Percentiles rank a stretch among this genome's conserved stretches.
Evolutionary conservation across 2,113 vertebrate genomes (phyloP).

Genomic region (Tachycineta bicolor): DNA sequence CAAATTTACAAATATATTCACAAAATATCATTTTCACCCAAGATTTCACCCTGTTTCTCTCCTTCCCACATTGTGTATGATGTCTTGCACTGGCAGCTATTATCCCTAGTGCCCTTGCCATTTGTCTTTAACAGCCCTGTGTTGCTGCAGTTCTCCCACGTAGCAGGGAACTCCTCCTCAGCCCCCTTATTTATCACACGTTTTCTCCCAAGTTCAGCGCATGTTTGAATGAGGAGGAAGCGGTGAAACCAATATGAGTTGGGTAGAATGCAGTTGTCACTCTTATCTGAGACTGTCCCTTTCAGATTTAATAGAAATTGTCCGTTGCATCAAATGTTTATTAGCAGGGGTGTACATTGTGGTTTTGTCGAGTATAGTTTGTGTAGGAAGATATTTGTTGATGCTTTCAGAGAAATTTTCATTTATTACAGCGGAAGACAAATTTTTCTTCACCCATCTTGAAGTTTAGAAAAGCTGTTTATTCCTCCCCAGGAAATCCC

Average conservation of each 20-base stretch:
- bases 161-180: conserved; percentile 24
- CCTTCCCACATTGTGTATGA: neutral
- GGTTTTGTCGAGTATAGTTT: neutral
- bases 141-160: neutral
- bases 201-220: neutral
- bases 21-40: neutral
- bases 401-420: neutral
- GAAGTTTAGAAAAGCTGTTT: neutral
- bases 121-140: neutral
- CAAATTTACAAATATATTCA: neutral
- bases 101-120: neutral
- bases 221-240: neutral
- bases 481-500: neutral
- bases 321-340: neutral
- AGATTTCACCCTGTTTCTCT: neutral
- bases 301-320: neutral
- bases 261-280: neutral
- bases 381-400: neutral
- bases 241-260: neutral
- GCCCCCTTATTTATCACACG: neutral
- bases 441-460: neutral
- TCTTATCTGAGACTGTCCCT: neutral
- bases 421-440: neutral
- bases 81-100: neutral
- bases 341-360: neutral